phyloP scores from a whole-genome alignment of 2,113 vertebrate species.

The Colossoma macropomum region DNA sequence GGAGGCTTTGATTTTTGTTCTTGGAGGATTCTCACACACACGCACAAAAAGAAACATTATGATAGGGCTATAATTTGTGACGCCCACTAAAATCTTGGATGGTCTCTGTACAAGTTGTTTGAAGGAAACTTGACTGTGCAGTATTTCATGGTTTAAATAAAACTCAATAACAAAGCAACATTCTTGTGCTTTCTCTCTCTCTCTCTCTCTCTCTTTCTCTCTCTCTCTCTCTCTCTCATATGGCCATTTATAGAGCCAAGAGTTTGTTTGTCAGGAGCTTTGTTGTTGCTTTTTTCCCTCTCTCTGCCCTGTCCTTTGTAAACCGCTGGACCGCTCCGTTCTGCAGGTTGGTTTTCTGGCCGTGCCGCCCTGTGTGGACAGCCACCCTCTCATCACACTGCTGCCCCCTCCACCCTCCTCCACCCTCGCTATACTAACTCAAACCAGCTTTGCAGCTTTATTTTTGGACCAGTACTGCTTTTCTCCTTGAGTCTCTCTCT shows the following conservation, averaged over 20 bases:
- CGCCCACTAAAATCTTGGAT: not conserved
- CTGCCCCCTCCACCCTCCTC: conserved; percentile 24
- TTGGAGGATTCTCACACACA: not conserved
- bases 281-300: conserved; percentile 34
- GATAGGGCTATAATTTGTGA: conserved; percentile 1
- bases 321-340: conserved; percentile 30
- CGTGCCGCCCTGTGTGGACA: conserved; percentile 37
- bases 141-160: conserved; percentile 4
- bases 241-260: conserved; percentile 21
- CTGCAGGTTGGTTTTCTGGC: conserved; percentile 24
- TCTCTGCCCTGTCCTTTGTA: conserved; percentile 8
- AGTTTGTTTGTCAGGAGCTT: conserved; percentile 34
- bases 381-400: conserved; percentile 48
- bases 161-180: conserved; percentile 20
- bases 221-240: conserved; percentile 15
- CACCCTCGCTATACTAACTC: conserved; percentile 30
- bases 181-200: not conserved
- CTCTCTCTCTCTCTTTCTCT: not conserved
- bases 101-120: not conserved
- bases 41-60: not conserved
- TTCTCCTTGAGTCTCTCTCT: not conserved
- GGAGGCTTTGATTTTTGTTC: not conserved
- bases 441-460: conserved; percentile 48
- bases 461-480: conserved; percentile 29
- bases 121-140: not conserved